phyloP scores from a whole-genome alignment of 2,113 vertebrate species.

The Xiphophorus hellerii region DNA sequence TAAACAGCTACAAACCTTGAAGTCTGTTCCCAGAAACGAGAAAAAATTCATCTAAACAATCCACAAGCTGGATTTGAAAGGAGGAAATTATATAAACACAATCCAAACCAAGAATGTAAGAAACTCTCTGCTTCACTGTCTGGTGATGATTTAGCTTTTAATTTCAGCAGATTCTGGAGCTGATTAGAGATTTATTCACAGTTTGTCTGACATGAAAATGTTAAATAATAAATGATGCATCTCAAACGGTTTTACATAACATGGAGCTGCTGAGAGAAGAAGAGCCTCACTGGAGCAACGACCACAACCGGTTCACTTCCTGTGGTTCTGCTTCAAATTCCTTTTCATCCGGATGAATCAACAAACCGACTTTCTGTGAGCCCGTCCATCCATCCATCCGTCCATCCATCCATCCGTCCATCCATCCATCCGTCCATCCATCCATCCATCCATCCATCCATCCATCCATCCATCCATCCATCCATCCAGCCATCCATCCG shows the following conservation, averaged over 20 bases:
- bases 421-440: no score
- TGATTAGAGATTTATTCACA: not conserved
- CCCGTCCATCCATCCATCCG: no score
- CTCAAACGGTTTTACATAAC: conserved; percentile 14
- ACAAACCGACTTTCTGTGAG: no score
- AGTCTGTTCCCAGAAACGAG: conserved; percentile 12
- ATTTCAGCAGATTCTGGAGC: not conserved
- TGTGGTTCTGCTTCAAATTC: no score
- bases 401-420: no score
- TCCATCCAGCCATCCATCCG: no score
- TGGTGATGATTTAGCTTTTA: not conserved
- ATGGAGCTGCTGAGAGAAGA: conserved; percentile 13
- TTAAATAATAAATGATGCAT: not conserved
- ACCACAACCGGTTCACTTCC: conserved; percentile 7
- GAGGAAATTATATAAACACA: not conserved
- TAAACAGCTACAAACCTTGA: conserved; percentile 34
- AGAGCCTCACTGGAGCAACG: not conserved
- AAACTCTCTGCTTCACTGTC: not conserved
- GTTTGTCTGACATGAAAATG: not conserved
- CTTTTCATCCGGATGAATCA: not conserved
- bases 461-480: no score
- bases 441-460: no score
- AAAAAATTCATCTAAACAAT: not conserved
- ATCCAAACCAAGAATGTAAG: not conserved
- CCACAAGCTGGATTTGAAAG: no score